phyloP scores from a whole-genome alignment of 2,888 invertebrate genomes.

The Polydrusus cervinus region DNA sequence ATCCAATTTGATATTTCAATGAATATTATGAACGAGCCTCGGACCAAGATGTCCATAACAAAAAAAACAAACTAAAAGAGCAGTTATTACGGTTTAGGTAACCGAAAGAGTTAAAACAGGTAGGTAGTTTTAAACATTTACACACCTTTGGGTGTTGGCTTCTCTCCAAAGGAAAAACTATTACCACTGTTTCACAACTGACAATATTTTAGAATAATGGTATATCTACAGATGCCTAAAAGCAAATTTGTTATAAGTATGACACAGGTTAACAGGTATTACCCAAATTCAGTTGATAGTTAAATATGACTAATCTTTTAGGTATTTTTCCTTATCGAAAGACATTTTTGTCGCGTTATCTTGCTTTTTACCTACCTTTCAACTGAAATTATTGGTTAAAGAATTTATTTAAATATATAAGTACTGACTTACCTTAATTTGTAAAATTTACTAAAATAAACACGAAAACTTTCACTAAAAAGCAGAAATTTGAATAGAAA shows the following conservation, averaged over 20 bases:
- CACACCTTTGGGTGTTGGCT: conserved; percentile 6
- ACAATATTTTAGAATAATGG: neutral
- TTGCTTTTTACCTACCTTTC: neutral
- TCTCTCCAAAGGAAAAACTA: neutral
- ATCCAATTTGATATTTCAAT: too few relatives aligned
- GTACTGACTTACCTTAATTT: conserved; percentile 7
- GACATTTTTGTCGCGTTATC: neutral
- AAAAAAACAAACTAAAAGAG: too few relatives aligned
- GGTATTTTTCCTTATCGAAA: conserved; percentile 16
- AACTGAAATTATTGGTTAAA: neutral
- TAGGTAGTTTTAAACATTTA: neutral
- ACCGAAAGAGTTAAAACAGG: neutral
- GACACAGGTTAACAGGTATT: conserved; percentile 20
- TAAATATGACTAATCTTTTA: conserved; percentile 10
- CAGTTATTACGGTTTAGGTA: too few relatives aligned
- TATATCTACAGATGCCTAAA: neutral
- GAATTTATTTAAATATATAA: neutral
- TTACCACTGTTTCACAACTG: neutral
- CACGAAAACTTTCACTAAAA: neutral
- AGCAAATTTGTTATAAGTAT: neutral
- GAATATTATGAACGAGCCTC: too few relatives aligned
- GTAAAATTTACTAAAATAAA: neutral
- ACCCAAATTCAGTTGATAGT: neutral
- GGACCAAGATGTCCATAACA: too few relatives aligned
- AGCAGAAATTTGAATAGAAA: neutral